Conservation (phyloP, 2,113 vertebrate species). For the Corythoichthys haematopterus region DNA sequence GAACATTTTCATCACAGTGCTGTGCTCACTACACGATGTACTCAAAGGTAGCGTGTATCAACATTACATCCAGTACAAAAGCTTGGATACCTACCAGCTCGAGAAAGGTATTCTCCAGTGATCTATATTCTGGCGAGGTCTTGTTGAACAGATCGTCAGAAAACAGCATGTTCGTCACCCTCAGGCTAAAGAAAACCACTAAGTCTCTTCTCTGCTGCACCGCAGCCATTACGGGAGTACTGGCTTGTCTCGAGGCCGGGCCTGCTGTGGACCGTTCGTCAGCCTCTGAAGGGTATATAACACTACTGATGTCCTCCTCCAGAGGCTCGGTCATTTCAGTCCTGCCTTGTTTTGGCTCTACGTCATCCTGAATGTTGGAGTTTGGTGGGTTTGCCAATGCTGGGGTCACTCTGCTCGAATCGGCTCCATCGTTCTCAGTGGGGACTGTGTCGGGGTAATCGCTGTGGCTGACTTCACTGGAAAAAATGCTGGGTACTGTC, state of each 20-base stretch:
- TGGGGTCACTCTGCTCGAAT: neutral
- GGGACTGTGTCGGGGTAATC: neutral
- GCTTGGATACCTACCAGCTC: conserved; percentile 84
- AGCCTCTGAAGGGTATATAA: conserved; percentile 36
- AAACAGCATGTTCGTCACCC: conserved; percentile 89
- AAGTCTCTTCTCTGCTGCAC: conserved; percentile 78
- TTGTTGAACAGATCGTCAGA: conserved; percentile 89
- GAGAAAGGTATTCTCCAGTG: conserved; percentile 85
- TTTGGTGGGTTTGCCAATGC: conserved; percentile 8
- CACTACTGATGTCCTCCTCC: conserved; percentile 57
- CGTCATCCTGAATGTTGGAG: conserved; percentile 31
- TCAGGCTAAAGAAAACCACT: conserved; percentile 92
- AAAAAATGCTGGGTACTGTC: no score
- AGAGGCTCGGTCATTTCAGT: conserved; percentile 2
- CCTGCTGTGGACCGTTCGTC: conserved; percentile 57
- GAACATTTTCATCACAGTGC: conserved; percentile 5
- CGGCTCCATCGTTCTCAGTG: neutral
- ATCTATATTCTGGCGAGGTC: conserved; percentile 85
- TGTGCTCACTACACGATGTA: conserved; percentile 48
- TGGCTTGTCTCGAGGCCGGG: conserved; percentile 68
- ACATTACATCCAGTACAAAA: conserved; percentile 53
- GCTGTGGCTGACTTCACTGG: neutral
- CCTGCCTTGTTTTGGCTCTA: conserved; percentile 13
- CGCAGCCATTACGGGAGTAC: conserved; percentile 71
- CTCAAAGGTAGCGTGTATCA: conserved; percentile 49